Evolutionary conservation across 1,140 invertebrate species (phyloP).

Genomic region (Linepithema humile): DNA sequence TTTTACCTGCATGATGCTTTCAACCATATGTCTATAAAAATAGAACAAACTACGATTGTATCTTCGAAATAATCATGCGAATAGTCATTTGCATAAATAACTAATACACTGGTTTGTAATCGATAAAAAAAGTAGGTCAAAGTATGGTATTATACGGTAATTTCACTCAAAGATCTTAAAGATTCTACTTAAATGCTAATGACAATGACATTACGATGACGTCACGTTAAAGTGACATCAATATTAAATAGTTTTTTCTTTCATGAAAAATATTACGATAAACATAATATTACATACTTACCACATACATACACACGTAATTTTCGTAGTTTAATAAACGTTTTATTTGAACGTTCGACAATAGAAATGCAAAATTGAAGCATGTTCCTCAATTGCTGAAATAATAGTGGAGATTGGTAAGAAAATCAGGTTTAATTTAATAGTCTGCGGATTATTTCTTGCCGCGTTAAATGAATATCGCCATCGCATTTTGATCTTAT

Average conservation of each 20-base stretch:
- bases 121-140: constrained; percentile 16
- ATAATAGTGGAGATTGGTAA: neutral
- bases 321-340: neutral
- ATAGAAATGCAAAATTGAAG: neutral
- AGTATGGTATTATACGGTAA: neutral
- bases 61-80: neutral
- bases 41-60: neutral
- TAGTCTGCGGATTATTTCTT: neutral
- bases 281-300: too few species aligned
- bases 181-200: too few species aligned
- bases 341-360: neutral
- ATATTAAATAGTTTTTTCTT: too few species aligned
- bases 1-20: neutral
- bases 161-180: neutral
- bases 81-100: neutral
- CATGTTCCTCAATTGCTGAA: neutral
- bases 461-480: neutral
- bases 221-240: too few species aligned
- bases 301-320: neutral
- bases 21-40: neutral
- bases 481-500: constrained; percentile 1
- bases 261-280: too few species aligned
- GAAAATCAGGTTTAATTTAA: constrained; percentile 29
- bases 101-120: neutral
- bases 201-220: too few species aligned